These are phyloP conservation scores for Chrysoperla carnea DNA, from an alignment of 1,140 invertebrate genomes.

Conservation along the genomic window DNA sequence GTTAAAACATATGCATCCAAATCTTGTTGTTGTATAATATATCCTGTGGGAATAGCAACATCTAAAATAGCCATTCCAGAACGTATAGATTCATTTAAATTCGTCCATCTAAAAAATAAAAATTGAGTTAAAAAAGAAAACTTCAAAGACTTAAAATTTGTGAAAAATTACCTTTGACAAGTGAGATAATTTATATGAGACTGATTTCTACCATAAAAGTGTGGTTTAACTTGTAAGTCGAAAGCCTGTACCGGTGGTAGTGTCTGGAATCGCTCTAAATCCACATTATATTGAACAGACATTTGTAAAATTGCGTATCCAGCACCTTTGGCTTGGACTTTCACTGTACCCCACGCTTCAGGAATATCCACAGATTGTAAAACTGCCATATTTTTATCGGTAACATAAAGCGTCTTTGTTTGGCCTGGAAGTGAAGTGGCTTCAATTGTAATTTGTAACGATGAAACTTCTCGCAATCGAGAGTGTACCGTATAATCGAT, in stretches of 20 bases:
- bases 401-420: constrained; percentile 46
- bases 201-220: constrained; percentile 79
- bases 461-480: constrained; percentile 72
- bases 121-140: background rate
- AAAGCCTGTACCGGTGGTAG: constrained; percentile 65
- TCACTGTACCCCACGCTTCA: constrained; percentile 81
- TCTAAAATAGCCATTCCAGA: constrained; percentile 90
- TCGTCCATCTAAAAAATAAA: constrained; percentile 48
- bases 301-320: constrained; percentile 85
- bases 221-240: constrained; percentile 44
- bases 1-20: constrained; percentile 69
- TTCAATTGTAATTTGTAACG: constrained; percentile 62
- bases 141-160: constrained; percentile 1
- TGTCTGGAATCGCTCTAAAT: constrained; percentile 70
- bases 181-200: constrained; percentile 73
- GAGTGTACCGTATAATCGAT: constrained; percentile 78
- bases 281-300: constrained; percentile 90
- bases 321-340: constrained; percentile 74
- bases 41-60: constrained; percentile 82
- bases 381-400: constrained; percentile 53
- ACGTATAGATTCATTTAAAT: constrained; percentile 51
- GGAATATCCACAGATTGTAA: constrained; percentile 68
- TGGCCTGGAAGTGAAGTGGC: constrained; percentile 60
- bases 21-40: constrained; percentile 80
- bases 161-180: constrained; percentile 53